Evolutionary conservation across 2,797 vertebrate species (phyloP).

Genomic region (Myiotriccus ornatus): DNA sequence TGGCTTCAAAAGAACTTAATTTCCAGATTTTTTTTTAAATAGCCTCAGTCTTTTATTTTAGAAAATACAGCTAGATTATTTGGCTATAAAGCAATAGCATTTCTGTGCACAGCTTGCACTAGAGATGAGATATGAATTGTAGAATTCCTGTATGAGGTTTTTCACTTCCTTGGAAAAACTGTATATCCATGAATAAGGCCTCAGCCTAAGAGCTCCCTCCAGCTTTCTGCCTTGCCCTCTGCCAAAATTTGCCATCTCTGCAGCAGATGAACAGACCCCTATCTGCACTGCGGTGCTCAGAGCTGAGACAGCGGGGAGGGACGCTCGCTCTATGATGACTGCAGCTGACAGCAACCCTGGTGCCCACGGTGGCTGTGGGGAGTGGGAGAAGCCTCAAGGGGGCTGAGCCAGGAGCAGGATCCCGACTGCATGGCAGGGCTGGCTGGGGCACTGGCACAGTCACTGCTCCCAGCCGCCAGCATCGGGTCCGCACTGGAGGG

Average conservation of each 20-base stretch:
- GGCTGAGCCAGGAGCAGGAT: neutral
- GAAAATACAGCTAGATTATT: neutral
- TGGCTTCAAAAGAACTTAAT: neutral
- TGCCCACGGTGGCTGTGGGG: neutral
- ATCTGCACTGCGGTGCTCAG: fast-evolving
- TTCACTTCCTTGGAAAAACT: neutral
- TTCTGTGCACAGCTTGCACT: neutral
- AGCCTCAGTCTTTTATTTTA: neutral
- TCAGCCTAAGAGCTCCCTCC: neutral
- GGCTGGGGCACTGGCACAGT: neutral
- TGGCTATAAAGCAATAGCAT: neutral
- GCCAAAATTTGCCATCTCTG: neutral
- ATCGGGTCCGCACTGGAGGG: neutral
- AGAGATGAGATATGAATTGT: neutral
- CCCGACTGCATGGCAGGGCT: neutral
- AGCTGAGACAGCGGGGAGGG: neutral
- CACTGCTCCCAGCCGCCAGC: neutral
- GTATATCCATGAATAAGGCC: neutral
- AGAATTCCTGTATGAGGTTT: neutral
- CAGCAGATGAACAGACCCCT: neutral
- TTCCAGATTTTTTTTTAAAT: neutral
- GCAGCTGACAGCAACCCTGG: neutral
- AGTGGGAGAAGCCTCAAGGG: neutral
- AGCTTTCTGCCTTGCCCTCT: neutral
- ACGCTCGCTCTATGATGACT: fast-evolving